Base-by-base conservation (phyloP, 2,797 vertebrate genomes). In the Bradypus variegatus region DNA sequence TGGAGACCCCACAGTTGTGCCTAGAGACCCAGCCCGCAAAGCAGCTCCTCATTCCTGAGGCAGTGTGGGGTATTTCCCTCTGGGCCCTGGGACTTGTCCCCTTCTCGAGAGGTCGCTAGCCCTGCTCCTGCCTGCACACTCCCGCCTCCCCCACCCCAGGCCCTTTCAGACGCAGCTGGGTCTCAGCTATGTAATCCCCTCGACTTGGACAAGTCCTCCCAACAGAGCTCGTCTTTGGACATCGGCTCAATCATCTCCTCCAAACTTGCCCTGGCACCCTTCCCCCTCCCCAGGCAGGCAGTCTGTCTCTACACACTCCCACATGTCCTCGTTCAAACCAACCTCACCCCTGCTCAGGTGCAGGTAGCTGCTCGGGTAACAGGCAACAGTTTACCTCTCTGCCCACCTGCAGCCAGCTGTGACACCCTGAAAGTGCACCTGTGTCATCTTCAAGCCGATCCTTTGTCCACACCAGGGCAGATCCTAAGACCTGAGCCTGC, bases 401-500 rank as follows among this genome's bases (percentile, higher is more conserved):
- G 0, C 23, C 31, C 31, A 2, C 79, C 21, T 31, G 18, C 8
- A 10, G 19, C 15, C 19, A n/a, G 13, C 2, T 9, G 41, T 2
- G 65, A 11, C 6, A 8, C 4, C 53, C 1, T 8, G 18, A 1
- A 1, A 5, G 27, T 0, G 0, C 12, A 3, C 2, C 31, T 23
- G 8, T 48, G 65, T 38, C 45, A 6, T 48, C 25, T 21, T 13
- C 23, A 29, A 45, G 8, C 6, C 45, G 27, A 65, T 7, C 6
- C n/a, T 10, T 41, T 0, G 21, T 64, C 16, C 73, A 21, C 8
- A 23, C 3, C 70, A 62, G 25, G 60, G 45, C 6, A 19, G 14
- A 12, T 58, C 11, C 5, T 14, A 41, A 48, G 53, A 10, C 19
- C 16, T 50, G 50, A 11, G 23, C 15, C 2, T 2, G 38, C 2